Evolutionary conservation across 2,888 invertebrate species (phyloP), one percentile per base, ranked within the genome.

Genomic region (Temnothorax ravouxi): DNA sequence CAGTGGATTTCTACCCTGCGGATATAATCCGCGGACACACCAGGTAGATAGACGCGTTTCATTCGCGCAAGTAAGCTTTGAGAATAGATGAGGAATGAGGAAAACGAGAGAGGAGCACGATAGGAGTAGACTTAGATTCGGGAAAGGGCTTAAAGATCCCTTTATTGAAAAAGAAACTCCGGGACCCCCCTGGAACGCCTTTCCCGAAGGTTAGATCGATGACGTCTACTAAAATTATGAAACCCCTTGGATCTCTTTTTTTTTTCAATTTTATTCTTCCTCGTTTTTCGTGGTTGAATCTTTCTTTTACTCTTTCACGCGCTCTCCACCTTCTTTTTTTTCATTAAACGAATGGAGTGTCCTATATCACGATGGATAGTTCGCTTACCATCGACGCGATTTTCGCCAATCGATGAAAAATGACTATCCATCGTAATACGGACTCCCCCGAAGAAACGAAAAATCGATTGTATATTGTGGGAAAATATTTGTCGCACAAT

Each of bases 171-270:
- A 25, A 52, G 47, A 66, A 52, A 86, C 77, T 84, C 79, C 72
- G 88, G 83, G 84, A 69, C 81, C 90, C 90, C 91, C 91, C 86
- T 92, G 86, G 88, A 67, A 67, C 75, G 66, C 34, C 54, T 47
- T 47, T 38, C 4, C 56, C 59, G 18, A 59, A 72, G 79, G 72
- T 80, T 84, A 87, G 91, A 92, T 93, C 92, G 90, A 91, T 91
- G 90, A 90, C 90, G 93, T 91, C 90, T 91, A 88, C 86, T 88
- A 81, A 91, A 92, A 91, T 93, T 91, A 91, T 90, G 89, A 92
- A 93, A 93, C 93, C 93, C 93, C 93, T 93, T 93, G 47, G 67
- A 69, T 88, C 71, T 81, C 83, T 61, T 69, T 79, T 80, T 71
- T 71, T 80, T 52, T 80, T 52, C 62, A 18, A 59, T 21, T 67